Evolutionary conservation across 2,113 vertebrate genomes (phyloP).

Genomic region (Prunella fulvescens): DNA sequence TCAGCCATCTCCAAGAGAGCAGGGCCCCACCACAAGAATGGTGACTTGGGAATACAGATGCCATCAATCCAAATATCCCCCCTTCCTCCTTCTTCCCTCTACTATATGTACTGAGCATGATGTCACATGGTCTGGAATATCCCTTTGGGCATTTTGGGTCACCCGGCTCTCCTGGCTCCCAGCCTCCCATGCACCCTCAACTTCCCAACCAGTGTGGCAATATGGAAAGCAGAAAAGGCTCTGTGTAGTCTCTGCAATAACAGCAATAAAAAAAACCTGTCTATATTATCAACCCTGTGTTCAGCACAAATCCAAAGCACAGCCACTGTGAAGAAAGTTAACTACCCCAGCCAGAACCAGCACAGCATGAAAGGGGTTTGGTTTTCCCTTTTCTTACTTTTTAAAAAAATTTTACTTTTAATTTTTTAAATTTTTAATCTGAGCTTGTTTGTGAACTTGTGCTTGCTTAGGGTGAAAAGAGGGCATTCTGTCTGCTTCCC

Average conservation of each 20-base stretch:
- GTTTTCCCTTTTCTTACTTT: neutral
- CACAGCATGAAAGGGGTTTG: neutral
- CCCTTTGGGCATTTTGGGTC: neutral
- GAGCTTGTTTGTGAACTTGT: neutral
- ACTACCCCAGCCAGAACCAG: neutral
- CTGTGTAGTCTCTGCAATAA: neutral
- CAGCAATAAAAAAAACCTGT: neutral
- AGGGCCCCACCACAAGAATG: rapidly evolving
- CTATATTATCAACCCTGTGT: neutral
- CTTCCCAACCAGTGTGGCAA: rapidly evolving
- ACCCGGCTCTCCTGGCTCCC: neutral
- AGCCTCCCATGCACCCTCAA: rapidly evolving
- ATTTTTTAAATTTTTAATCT: neutral
- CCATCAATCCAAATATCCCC: neutral
- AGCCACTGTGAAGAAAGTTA: neutral
- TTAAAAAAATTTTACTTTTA: too few species aligned
- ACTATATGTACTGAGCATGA: neutral
- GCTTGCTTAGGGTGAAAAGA: neutral
- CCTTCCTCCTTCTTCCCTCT: neutral
- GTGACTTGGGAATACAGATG: neutral
- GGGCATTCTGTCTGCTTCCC: neutral
- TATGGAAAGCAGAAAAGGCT: neutral
- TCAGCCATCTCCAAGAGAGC: neutral
- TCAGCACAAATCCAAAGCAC: neutral
- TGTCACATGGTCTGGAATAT: neutral